These are phyloP conservation scores for Chaenodraco wilsoni DNA, from an alignment of 2,797 vertebrate genomes.

Conservation along the genomic window DNA sequence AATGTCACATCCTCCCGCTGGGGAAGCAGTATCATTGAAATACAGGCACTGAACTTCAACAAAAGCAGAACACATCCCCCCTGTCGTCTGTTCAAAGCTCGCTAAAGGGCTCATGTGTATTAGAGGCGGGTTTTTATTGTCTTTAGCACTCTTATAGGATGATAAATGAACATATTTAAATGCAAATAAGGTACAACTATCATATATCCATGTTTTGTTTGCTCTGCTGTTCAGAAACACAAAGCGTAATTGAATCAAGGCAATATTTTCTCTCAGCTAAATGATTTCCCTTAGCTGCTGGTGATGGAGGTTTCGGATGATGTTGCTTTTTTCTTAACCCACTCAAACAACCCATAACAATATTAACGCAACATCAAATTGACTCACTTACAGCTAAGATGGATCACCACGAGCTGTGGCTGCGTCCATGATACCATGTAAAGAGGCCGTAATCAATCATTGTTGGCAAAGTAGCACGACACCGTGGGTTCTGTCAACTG, in stretches of 20 bases:
- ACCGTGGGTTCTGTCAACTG: constrained; percentile 34
- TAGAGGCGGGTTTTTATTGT: constrained; percentile 23
- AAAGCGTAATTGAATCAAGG: constrained; percentile 53
- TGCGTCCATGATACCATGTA: constrained; percentile 14
- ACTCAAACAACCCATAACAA: constrained; percentile 40
- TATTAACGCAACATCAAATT: constrained; percentile 41
- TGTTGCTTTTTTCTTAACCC: constrained; percentile 40
- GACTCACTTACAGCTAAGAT: constrained; percentile 40
- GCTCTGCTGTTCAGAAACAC: constrained; percentile 14
- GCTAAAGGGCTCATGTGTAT: constrained; percentile 26
- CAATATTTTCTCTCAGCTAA: constrained; percentile 36
- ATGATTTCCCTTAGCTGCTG: constrained; percentile 22
- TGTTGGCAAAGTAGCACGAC: constrained; percentile 16
- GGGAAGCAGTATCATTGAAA: constrained; percentile 28
- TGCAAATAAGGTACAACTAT: constrained; percentile 63
- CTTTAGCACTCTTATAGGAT: constrained; percentile 42
- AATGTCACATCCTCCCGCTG: constrained; percentile 51
- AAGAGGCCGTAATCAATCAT: constrained; percentile 51
- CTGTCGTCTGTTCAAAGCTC: constrained; percentile 27
- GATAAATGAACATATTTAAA: constrained; percentile 71
- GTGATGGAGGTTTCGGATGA: constrained; percentile 44
- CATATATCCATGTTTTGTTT: constrained; percentile 26
- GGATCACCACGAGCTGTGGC: constrained; percentile 41
- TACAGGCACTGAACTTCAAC: constrained; percentile 41
- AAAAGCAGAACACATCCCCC: constrained; percentile 16